These are phyloP conservation scores for Chironomus tentans DNA, from an alignment of 2,888 invertebrate genomes.

Conservation along the genomic window DNA sequence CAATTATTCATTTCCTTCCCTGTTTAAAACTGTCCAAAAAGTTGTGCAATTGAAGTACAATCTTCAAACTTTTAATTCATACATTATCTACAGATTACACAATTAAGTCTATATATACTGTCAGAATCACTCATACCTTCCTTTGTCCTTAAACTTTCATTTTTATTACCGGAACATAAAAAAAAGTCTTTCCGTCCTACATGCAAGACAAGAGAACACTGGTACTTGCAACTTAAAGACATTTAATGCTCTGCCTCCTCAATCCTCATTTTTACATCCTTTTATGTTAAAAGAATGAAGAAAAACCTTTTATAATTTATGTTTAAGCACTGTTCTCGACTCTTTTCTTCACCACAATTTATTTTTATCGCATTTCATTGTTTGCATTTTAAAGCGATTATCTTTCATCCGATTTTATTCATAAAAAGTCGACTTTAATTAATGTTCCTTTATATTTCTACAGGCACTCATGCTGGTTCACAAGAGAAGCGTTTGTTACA, in stretches of 20 bases:
- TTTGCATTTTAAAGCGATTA: no score
- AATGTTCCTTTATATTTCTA: constrained; percentile 28
- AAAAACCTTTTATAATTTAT: not conserved
- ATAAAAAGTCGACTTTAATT: not conserved
- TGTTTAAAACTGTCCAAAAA: no score
- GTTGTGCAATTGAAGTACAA: no score
- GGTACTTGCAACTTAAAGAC: not conserved
- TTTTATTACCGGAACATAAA: no score
- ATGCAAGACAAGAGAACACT: not conserved
- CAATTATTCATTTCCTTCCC: no score
- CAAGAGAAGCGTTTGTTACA: constrained; percentile 88
- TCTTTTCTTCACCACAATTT: not conserved
- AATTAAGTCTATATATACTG: no score
- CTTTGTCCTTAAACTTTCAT: no score
- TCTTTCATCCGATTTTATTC: not conserved
- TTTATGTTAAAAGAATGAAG: not conserved
- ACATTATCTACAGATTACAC: no score
- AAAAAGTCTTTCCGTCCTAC: no score
- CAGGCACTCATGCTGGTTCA: constrained; percentile 73
- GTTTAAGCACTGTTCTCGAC: not conserved
- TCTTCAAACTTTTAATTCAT: no score
- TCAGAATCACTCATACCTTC: no score
- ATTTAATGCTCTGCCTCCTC: not conserved
- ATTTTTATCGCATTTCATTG: not conserved
- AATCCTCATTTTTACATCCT: not conserved